Conservation (phyloP, 2,113 vertebrate genomes). For the Cyprinodon brontotheroides region DNA sequence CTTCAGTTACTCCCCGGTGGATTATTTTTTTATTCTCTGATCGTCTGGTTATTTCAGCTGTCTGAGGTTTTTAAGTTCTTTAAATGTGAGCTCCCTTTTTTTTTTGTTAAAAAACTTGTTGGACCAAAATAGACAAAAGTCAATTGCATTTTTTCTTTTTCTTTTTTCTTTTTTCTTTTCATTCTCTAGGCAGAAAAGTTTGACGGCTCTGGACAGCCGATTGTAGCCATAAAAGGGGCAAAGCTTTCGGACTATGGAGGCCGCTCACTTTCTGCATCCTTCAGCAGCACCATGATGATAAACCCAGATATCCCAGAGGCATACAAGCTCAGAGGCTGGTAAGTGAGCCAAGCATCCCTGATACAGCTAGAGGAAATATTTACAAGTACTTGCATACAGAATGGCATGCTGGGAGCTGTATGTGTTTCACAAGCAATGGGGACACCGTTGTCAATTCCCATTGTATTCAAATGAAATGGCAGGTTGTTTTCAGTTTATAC, state of each 20-base stretch:
- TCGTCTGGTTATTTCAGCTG: not conserved
- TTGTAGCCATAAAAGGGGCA: slow-evolving; percentile 94
- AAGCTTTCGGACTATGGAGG: slow-evolving; percentile 95
- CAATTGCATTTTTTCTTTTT: not conserved
- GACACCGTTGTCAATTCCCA: not conserved
- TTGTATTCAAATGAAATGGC: slow-evolving; percentile 35
- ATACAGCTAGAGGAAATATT: slow-evolving; percentile 20
- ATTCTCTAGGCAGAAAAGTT: slow-evolving; percentile 89
- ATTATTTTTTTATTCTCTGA: not conserved
- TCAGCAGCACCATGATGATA: slow-evolving; percentile 90
- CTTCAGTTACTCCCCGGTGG: not conserved
- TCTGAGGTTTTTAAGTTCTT: not conserved
- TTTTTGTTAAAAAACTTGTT: not conserved
- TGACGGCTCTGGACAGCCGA: slow-evolving; percentile 90
- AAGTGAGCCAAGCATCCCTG: slow-evolving; percentile 49
- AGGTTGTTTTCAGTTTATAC: slow-evolving; percentile 47
- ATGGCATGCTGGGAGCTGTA: not conserved
- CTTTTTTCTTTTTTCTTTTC: not conserved
- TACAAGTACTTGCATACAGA: not conserved
- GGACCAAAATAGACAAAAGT: not conserved
- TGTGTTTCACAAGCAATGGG: not conserved
- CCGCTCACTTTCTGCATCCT: slow-evolving; percentile 90
- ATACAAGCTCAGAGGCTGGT: slow-evolving; percentile 96
- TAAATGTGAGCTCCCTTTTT: too few relatives aligned
- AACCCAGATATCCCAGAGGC: slow-evolving; percentile 97